Evolutionary conservation across 2,888 invertebrate species (phyloP), one percentile per base, ranked within the genome.

Genomic region (Acholoe squamosa): DNA sequence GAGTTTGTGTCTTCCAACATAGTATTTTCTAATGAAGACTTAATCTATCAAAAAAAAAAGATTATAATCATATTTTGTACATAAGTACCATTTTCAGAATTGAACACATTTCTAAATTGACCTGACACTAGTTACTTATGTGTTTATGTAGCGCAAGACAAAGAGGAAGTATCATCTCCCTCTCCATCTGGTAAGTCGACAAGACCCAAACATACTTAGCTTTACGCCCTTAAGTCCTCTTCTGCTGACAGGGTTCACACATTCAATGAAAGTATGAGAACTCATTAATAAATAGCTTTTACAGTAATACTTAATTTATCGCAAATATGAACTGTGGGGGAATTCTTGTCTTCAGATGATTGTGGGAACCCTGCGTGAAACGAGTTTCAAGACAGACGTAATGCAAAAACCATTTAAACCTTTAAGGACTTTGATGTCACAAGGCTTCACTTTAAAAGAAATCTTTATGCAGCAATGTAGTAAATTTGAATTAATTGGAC

Each of bases 121-220:
- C 1, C 61, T 61, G 61, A 61, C 61, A 19, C 14, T 61, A 14
- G 43, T 43, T 43, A 43, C 43, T 61, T n/a, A 3, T 61, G 19
- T 71, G 14, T 71, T 71, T 28, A 7, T 71, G 71, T 71, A 28
- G 31, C 71, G 14, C 28, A 28, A 71, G 71, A 71, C 31, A 25
- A 14, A 28, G 71, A 71, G 25, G 28, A 28, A 28, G 28, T 71
- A 3, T 7, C 71, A 71, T n/a, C 28, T 28, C 71, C 71, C 19
- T 71, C 71, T 71, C 28, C 25, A 7, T n/a, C 25, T 71, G 71
- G 71, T 71, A 71, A 71, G 71, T 71, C 28, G 28, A n/a, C 71
- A 7, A 3, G 71, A 71, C 71, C 71, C 25, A 25, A 71, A 71
- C 25, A 71, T 14, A 1, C 25, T 5, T 5, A 71, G 28, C 71